Conservation (phyloP, 1,140 invertebrate species). For the Penaeus japonicus region DNA sequence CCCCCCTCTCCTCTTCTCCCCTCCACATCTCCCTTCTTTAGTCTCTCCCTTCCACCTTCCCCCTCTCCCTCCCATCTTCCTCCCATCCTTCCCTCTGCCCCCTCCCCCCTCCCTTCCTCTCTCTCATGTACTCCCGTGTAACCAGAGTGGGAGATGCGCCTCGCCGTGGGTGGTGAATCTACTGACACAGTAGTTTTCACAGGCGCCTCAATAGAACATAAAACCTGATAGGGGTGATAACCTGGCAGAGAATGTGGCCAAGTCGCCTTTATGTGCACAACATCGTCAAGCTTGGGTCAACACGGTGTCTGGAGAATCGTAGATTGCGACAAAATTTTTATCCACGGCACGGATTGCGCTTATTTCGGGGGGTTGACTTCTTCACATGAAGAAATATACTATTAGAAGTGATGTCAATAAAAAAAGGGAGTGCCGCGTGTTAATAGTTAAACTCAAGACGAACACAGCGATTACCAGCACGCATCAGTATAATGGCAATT, state of each 20-base stretch:
- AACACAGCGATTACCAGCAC: no score
- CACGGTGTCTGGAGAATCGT: neutral
- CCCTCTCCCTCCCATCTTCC: neutral
- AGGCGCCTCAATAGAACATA: neutral
- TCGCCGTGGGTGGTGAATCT: slow-evolving; percentile 6
- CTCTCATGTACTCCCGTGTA: neutral
- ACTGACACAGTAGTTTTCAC: slow-evolving; percentile 16
- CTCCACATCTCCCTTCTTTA: neutral
- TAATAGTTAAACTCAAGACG: no score
- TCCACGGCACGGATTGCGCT: no score
- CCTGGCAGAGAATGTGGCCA: neutral
- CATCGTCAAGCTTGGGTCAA: neutral
- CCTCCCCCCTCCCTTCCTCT: neutral
- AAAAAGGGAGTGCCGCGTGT: no score
- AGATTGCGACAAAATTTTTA: neutral
- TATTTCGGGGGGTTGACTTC: no score
- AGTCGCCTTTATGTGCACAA: neutral
- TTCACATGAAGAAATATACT: no score
- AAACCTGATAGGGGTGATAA: slow-evolving; percentile 8
- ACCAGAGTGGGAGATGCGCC: neutral
- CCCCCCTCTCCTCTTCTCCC: no score
- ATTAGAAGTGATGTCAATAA: no score
- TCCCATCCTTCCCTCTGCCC: neutral
- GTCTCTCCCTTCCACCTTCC: neutral
- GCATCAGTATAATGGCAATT: no score